These are phyloP conservation scores for Cirrhinus molitorella DNA, from an alignment of 2,797 vertebrate genomes.

Conservation along the genomic window DNA sequence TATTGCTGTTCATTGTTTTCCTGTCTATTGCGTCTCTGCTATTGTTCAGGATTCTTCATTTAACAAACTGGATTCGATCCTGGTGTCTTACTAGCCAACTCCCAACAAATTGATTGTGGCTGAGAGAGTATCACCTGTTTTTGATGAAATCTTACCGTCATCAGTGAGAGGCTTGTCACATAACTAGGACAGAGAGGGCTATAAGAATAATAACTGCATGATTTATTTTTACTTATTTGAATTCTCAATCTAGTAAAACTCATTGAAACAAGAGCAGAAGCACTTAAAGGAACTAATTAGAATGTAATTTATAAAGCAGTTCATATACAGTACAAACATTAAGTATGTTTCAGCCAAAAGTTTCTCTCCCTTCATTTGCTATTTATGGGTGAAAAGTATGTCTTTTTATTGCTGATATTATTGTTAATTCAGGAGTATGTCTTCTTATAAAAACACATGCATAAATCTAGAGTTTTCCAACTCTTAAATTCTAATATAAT, in stretches of 20 bases:
- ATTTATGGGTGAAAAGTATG: neutral
- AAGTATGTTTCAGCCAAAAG: neutral
- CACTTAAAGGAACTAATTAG: neutral
- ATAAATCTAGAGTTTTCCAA: neutral
- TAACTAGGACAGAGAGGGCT: neutral
- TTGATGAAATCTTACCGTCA: neutral
- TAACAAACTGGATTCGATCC: neutral
- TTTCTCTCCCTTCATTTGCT: neutral
- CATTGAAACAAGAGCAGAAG: neutral
- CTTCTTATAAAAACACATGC: neutral
- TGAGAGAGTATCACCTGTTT: neutral
- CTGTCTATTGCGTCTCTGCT: neutral
- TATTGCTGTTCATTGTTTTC: conserved; percentile 6
- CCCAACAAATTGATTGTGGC: neutral
- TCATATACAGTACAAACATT: neutral
- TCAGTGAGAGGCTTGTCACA: neutral
- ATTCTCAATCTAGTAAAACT: neutral
- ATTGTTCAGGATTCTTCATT: neutral
- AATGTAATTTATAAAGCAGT: neutral
- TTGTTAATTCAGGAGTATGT: neutral
- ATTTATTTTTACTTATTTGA: neutral
- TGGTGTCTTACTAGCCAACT: conserved; percentile 10
- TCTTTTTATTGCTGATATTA: neutral
- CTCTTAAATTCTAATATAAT: no score
- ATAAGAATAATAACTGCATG: neutral